Base-by-base conservation (phyloP, 1,140 invertebrate genomes). In the Drosophila pseudoobscura region DNA sequence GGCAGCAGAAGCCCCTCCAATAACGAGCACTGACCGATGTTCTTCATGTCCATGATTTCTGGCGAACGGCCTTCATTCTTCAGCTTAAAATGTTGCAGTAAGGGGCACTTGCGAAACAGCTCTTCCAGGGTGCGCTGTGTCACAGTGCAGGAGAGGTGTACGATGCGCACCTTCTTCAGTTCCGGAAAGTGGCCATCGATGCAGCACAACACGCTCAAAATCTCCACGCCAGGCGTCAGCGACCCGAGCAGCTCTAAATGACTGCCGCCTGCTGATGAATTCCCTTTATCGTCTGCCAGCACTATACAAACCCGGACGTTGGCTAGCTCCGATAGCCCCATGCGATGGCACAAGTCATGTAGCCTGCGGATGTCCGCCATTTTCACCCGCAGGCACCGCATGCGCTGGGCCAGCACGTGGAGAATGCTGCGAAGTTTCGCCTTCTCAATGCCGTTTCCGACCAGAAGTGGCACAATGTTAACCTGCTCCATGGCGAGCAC, bases 1-100 rank as follows among this genome's bases (percentile, higher is more conserved):
- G 80, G 76, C 46, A 85, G 17, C n/a, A 43, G n/a, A 7, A 76
- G 17, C 2, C 39, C 41, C 26, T 46, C 55, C 26, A 84, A 6
- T 6, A 45, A 20, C 17, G 7, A 29, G 46, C 76, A 68, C 9
- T 57, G 51, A 3, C 13, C 22, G 6, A 84, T 35, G 2, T 52
- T 50, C 6, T 7, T 11, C 0, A 76, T 20, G 4, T 85, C 46
- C 35, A 75, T n/a, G n/a, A 15, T 2, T 15, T 7, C 43, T 8
- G 9, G 17, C 1, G 11, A 24, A 2, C 8, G 26, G 13, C 11
- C 31, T 0, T 45, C 62, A n/a, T 68, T 51, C 13, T 29, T 24
- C 22, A 84, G 22, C 1, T 35, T 26, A 3, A 83, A 44, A 0
- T 47, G 15, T 51, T 55, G 47, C 7, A 83, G 56, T 8, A 46